Evolutionary conservation across 2,888 invertebrate genomes (phyloP), one percentile per base, ranked within the genome.

Genomic region (Orgyia antiqua): DNA sequence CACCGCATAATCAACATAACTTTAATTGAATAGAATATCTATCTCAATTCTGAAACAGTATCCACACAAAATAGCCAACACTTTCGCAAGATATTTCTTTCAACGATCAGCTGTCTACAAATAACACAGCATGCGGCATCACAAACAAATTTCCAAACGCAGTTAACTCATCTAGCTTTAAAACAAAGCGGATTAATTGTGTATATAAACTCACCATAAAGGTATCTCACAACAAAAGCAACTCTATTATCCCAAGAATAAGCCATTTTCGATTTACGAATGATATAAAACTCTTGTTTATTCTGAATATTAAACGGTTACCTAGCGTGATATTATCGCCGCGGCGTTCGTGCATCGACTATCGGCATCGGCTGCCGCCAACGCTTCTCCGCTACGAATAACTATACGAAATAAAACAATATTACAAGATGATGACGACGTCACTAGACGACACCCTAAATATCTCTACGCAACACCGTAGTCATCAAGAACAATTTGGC

Each of bases 181-280:
- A n/a, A n/a, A n/a, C n/a, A n/a, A n/a, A n/a, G n/a, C n/a, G n/a
- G n/a, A n/a, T n/a, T n/a, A n/a, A n/a, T n/a, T n/a, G n/a, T n/a
- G n/a, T n/a, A n/a, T 28, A 24, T 33, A 25, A 26, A 88, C 91
- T 90, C 80, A 94, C 94, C 94, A 68, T 94, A 94, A 58, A 94
- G 89, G 77, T 92, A 93, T 70, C 90, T 90, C 53, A 94, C 93
- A 66, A 94, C 91, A 75, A 94, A 94, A 65, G 89, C 91, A 46
- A 94, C 94, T 68, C 94, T 89, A 78, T 92, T 94, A 68, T 94
- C 93, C 94, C 94, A 94, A 64, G 91, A 89, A 80, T 93, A 93
- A 36, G 93, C 92, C 94, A 94, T 94, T 33, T 33, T 49, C 2
- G 10, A 43, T 20, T 18, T 32, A n/a, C n/a, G 15, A 15, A 4